Evolutionary conservation across 2,797 vertebrate genomes (phyloP), one percentile per base, ranked within the genome.

Genomic region (Neoniphon sammara): DNA sequence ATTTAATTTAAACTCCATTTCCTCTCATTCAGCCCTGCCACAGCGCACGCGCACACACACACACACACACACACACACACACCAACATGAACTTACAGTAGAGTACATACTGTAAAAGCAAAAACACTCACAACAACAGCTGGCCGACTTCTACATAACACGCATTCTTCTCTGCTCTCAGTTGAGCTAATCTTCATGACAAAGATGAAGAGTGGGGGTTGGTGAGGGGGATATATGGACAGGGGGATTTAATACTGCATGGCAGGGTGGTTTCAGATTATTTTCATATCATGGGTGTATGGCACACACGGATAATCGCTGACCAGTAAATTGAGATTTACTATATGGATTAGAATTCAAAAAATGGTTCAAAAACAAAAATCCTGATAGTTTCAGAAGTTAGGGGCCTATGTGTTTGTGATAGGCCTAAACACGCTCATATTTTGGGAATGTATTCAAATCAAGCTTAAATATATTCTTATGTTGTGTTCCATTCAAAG

Each of bases 121-220:
- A 27, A 54, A 6, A 11, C 25, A 71, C 27, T 7, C 56, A 85
- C 55, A 83, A 87, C 87, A 89, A 89, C 91, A 92, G 85, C 89
- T 92, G 90, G 88, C 58, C 85, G 83, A 74, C 65, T 76, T 84
- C 25, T 47, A 82, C 87, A 88, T 87, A 87, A 87, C 83, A 87
- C 12, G 64, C 68, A 73, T 67, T 75, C 80, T 86, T 80, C 52
- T 78, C 18, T 14, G 60, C 69, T 70, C 47, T 47, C 74, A 73
- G 72, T 76, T 82, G 65, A 90, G 89, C 90, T 91, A 90, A 89
- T 91, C 87, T 90, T 81, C 73, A 79, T 58, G 14, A 69, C 77
- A 83, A 47, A 82, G 78, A 85, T 80, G 78, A 84, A 69, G 66
- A 62, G 56, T 1, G 25, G 34, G 83, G 90, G 89, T 88, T 88